phyloP scores from a whole-genome alignment of 64 coral and sea anemone genomes.

The Platygyra sinensis region DNA sequence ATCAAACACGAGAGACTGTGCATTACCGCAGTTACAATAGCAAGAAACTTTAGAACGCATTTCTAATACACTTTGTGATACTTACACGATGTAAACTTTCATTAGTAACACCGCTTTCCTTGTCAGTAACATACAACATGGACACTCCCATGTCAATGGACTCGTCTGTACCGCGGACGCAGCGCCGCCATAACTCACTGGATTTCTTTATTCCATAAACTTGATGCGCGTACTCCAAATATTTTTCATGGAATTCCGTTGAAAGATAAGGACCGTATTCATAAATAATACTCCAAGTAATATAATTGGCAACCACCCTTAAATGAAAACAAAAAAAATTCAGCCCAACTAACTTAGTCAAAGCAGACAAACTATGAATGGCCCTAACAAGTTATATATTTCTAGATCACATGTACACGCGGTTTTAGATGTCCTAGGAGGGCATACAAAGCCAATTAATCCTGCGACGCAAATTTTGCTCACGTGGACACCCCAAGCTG shows the following conservation, averaged over 20 bases:
- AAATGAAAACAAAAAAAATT: background rate
- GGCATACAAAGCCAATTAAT: no score
- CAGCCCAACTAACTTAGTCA: no score
- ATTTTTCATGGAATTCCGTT: slow-evolving; percentile 5
- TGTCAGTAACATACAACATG: slow-evolving; percentile 18
- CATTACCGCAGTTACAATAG: background rate
- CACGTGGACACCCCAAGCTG: no score
- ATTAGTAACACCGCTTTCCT: slow-evolving; percentile 17
- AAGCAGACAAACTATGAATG: no score
- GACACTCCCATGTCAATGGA: slow-evolving; percentile 35
- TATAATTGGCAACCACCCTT: slow-evolving; percentile 9
- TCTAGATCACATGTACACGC: no score
- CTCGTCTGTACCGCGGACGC: slow-evolving; percentile 12
- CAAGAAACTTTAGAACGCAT: no score
- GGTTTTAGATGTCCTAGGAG: no score
- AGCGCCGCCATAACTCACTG: slow-evolving; percentile 35
- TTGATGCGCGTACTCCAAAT: background rate
- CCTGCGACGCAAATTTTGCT: no score
- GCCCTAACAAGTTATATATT: background rate
- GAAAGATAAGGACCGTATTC: slow-evolving; percentile 7
- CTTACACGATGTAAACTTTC: slow-evolving; percentile 25
- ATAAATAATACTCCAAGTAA: slow-evolving; percentile 6
- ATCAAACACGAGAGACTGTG: no score
- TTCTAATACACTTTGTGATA: background rate
- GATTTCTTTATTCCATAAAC: slow-evolving; percentile 39